These are phyloP conservation scores for Psilanteris sp. DNA, from an alignment of 1,140 invertebrate species.

Conservation along the genomic window DNA sequence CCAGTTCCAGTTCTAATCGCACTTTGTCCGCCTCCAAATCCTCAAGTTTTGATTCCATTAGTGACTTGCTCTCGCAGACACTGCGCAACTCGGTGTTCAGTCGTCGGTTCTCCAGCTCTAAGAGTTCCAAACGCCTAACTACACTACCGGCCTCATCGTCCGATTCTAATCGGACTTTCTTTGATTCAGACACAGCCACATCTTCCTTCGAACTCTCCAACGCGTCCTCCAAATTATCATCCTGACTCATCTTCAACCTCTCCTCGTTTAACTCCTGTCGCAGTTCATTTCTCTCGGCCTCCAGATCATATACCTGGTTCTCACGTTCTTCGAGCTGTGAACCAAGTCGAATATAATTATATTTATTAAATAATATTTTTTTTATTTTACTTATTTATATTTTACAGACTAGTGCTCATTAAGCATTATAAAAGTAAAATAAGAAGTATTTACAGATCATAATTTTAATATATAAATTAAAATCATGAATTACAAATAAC, in stretches of 20 bases:
- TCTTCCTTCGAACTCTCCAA: constrained; percentile 80
- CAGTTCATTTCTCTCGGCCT: constrained; percentile 62
- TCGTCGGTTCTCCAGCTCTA: constrained; percentile 74
- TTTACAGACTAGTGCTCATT: too few relatives aligned
- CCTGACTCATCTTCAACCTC: constrained; percentile 68
- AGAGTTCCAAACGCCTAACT: constrained; percentile 62
- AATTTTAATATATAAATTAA: too few relatives aligned
- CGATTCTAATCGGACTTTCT: constrained; percentile 74
- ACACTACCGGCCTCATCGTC: constrained; percentile 57
- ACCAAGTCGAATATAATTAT: too few relatives aligned
- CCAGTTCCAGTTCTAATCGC: constrained; percentile 74
- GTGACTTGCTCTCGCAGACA: constrained; percentile 65
- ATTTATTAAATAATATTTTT: too few relatives aligned
- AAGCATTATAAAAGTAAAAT: too few relatives aligned
- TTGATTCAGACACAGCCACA: constrained; percentile 77
- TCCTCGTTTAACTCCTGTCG: constrained; percentile 67
- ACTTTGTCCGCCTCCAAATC: constrained; percentile 73
- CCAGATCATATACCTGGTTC: constrained; percentile 54
- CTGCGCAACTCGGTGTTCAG: constrained; percentile 66
- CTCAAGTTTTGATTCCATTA: constrained; percentile 72
- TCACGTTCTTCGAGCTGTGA: constrained; percentile 66
- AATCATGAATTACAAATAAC: too few relatives aligned
- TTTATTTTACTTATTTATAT: too few relatives aligned
- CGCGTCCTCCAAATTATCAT: constrained; percentile 53
- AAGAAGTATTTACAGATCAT: too few relatives aligned